Conservation (phyloP, 2,888 invertebrate genomes). For the Apamea epomidion region DNA sequence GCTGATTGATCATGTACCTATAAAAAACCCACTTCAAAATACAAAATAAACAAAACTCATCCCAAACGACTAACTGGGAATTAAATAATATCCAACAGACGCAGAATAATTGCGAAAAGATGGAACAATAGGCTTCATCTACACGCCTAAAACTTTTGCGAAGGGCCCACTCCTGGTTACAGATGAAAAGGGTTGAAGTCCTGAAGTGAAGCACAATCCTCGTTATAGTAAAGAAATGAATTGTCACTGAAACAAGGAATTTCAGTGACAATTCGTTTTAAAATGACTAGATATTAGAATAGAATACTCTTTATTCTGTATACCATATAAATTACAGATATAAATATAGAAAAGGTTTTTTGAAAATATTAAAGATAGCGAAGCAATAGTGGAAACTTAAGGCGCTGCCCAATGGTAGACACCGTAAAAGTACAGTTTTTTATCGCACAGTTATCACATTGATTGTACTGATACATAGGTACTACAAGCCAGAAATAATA, state of each 20-base stretch:
- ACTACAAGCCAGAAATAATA: no score
- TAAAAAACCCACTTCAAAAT: constrained; percentile 27
- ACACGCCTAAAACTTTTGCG: constrained; percentile 52
- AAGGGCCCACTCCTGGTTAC: constrained; percentile 23
- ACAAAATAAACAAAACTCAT: constrained; percentile 41
- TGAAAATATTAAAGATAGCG: background rate
- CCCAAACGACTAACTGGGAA: constrained; percentile 51
- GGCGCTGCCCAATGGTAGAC: no score
- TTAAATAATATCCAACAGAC: constrained; percentile 40
- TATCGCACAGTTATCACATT: no score
- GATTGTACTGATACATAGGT: no score
- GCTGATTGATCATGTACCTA: constrained; percentile 27
- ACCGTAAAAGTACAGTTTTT: no score
- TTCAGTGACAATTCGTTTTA: constrained; percentile 22
- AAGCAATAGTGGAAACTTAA: background rate
- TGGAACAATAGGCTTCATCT: constrained; percentile 61
- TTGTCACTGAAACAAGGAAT: background rate
- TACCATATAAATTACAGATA: no score
- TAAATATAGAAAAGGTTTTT: background rate
- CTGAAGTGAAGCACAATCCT: constrained; percentile 39
- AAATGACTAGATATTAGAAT: background rate
- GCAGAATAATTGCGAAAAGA: constrained; percentile 56
- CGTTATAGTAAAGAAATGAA: constrained; percentile 12
- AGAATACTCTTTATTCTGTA: no score
- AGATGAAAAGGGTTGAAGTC: constrained; percentile 48